Base-by-base conservation (phyloP, 2,888 invertebrate species). In the Chrysina gloriosa region DNA sequence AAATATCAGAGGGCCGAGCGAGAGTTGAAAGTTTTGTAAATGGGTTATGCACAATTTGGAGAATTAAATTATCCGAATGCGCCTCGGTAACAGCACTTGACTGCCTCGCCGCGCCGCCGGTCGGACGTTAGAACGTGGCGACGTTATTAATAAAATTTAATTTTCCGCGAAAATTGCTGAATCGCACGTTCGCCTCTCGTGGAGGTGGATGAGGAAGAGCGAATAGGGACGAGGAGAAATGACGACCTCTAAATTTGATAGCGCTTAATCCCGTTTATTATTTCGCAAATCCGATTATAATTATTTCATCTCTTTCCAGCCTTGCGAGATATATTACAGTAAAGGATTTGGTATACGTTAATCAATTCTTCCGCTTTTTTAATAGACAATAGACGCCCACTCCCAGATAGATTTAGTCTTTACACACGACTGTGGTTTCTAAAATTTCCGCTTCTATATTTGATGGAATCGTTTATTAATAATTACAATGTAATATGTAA, bases 41-140 rank as follows among this genome's bases (percentile, higher is more conserved):
- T 61, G 66, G 66, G 58, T 67, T 67, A 67, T 67, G 66, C 66
- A 67, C 66, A 67, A 67, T 67, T 67, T 61, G 58, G 29, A 61
- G 42, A 61, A 61, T 61, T 61, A 61, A 61, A 61, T 61, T 61
- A 61, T 61, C 27, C 58, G 42, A 61, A 61, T 61, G 58, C 58
- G 58, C 58, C 27, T 61, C 58, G 42, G 42, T 42, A 42, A 61
- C 58, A 42, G 42, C 27, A 61, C 58, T 61, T 42, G 42, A 61
- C 58, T 42, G 23, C 58, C 9, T 16, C 31, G 23, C 16, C 19
- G 31, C 52, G 19, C 47, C 54, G 31, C 54, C 58, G 25, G 58
- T 61, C 52, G 42, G 58, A 58, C 58, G 39, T 58, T 58, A 39
- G 34, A 58, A 39, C 58, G 36, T 34, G 39, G 58, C 58, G 58